Evolutionary conservation across 2,113 vertebrate genomes (phyloP), one percentile per base, ranked within the genome.

Genomic region (Donacobius atricapilla): DNA sequence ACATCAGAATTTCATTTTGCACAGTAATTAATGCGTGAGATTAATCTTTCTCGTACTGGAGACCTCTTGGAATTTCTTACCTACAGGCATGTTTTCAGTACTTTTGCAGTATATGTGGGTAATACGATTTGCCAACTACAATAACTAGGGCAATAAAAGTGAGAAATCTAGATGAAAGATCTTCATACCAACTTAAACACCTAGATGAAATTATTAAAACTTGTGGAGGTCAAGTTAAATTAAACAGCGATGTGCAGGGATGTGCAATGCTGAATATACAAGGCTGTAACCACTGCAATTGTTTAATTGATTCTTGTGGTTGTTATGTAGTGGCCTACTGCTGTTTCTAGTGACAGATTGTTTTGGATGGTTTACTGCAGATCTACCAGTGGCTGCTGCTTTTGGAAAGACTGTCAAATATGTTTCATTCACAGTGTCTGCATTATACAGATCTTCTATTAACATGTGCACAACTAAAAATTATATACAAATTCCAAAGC

Each of bases 61-160:
- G 77, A 96, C 39, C 86, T 96, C 89, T 56, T 94, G 87, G 92
- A 81, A 85, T 96, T 96, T 97, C 92, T 93, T 95, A 96, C 94
- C 89, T 94, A 95, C 64, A 82, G 83, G 90, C 93, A 91, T 83
- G 72, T 96, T 97, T 97, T 96, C 88, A 91, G 94, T 54, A 92
- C 89, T 93, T 97, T 83, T 94, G 44, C 91, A 89, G 75, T 56
- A 35, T 89, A 87, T 83, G 89, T 91, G 71, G 85, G 87, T 92
- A 96, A 95, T 71, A 87, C 22, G 40, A 94, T 79, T 96, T 96
- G 97, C 96, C 95, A 97, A 96, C 93, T 84, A 96, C 95, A 94
- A 96, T 95, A 96, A 93, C 87, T 90, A 85, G 24, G 47, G 90
- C 85, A 96, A 91, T 94, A 97, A 98, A 97, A 97, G 92, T 40